A percentile compares a stretch with the other conserved stretches of the same genome.
These are phyloP conservation scores for Capitulum mitella DNA, from an alignment of 2,888 invertebrate genomes.

Conservation along the genomic window DNA sequence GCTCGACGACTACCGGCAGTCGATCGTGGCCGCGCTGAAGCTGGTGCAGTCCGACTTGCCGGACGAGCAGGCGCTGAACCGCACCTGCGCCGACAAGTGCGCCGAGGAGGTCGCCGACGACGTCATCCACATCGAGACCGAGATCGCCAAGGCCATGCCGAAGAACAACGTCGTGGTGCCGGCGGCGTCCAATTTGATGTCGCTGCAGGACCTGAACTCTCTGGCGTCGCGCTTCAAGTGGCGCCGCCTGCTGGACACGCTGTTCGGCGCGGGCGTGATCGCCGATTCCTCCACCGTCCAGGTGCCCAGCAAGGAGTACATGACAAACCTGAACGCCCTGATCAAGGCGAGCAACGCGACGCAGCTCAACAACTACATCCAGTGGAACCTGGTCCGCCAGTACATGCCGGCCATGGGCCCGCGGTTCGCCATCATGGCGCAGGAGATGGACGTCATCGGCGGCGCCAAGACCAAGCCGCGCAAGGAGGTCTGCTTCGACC, in stretches of 20 bases:
- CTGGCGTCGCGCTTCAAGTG: neutral
- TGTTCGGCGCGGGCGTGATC: neutral
- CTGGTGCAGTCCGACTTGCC: neutral
- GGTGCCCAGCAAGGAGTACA: neutral
- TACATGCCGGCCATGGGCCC: constrained; percentile 1
- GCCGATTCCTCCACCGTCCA: neutral
- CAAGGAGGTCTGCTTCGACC: neutral
- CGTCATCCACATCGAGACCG: neutral
- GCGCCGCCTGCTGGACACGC: neutral
- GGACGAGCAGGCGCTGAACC: neutral
- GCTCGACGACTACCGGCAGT: neutral
- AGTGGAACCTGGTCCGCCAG: neutral
- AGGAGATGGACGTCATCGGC: neutral
- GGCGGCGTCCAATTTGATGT: neutral
- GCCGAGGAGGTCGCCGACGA: neutral
- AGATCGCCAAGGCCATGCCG: neutral
- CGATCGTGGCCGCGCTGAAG: neutral
- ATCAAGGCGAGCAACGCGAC: neutral
- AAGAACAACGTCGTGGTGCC: neutral
- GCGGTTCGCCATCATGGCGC: neutral
- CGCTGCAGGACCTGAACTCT: neutral
- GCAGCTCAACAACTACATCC: neutral
- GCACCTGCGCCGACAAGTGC: neutral
- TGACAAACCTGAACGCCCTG: neutral
- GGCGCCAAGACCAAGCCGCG: neutral